Evolutionary conservation across 2,888 invertebrate species (phyloP), one percentile per base, ranked within the genome.

Genomic region (Uloborus plumipes): DNA sequence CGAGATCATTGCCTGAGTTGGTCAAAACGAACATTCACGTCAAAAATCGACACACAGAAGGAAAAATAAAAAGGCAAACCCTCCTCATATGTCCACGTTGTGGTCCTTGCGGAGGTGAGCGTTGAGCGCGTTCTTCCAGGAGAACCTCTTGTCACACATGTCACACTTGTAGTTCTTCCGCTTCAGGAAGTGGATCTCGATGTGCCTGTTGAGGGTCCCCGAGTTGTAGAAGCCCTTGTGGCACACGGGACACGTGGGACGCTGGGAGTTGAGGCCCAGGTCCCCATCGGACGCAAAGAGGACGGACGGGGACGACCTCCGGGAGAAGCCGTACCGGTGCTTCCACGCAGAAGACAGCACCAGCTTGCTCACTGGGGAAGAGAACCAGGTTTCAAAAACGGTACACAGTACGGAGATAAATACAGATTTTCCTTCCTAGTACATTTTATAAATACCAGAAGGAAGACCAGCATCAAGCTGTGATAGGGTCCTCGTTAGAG

Each of bases 151-250:
- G 26, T 53, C 50, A 65, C 84, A 84, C 22, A 80, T 69, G 39
- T 84, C 71, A 67, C 84, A 84, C 15, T 73, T 71, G 69, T 84
- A 84, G n/a, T 67, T 84, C 47, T 84, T 80, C 31, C 80, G 61
- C 39, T 84, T 51, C 15, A 84, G 16, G 59, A 62, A 76, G 51
- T 84, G 84, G 49, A 84, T 84, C 55, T 84, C 80, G 39, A 84
- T 72, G 61, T 84, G 84, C 50, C 84, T 66, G 49, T 80, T 80
- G 2, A 84, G 73, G 47, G 80, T 84, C 7, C 80, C 80, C 2
- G 78, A 76, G 49, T 84, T 78, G 59, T 80, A 84, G 64, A 80
- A 84, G 20, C 53, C 66, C 73, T 84, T 84, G 20, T 72, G 66
- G 70, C 84, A 84, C 15, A 78, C 47, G 7, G 84, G 80, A 59